Conservation (phyloP, 1,140 invertebrate genomes). For the Pogonomyrmex californicus region DNA sequence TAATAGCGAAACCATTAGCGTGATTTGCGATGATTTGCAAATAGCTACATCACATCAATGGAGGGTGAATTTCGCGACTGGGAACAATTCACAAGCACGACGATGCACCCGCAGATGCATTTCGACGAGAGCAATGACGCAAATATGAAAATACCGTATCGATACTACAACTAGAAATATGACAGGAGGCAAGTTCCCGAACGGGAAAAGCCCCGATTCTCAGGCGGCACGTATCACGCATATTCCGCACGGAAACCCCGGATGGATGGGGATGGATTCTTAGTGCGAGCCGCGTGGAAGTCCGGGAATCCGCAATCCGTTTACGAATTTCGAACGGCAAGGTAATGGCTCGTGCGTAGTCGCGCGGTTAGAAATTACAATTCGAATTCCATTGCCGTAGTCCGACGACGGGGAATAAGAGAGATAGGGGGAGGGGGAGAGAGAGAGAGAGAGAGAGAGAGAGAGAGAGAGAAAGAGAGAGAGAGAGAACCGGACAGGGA, state of each 20-base stretch:
- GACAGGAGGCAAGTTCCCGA: constrained; percentile 26
- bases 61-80: background rate
- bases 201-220: constrained; percentile 38
- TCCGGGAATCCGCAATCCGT: constrained; percentile 71
- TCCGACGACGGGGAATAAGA: constrained; percentile 28
- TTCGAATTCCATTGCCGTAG: constrained; percentile 80
- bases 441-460: constrained; percentile 3
- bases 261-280: constrained; percentile 47
- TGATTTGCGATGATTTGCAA: constrained; percentile 12
- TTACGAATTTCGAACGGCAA: constrained; percentile 74
- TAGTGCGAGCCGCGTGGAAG: constrained; percentile 53
- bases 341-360: constrained; percentile 73
- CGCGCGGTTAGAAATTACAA: constrained; percentile 81
- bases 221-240: constrained; percentile 61
- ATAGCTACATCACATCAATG: constrained; percentile 11
- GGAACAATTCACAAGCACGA: background rate
- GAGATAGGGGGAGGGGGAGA: background rate
- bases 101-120: background rate
- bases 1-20: constrained; percentile 5
- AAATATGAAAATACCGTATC: constrained; percentile 34
- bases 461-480: background rate
- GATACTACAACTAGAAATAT: constrained; percentile 51
- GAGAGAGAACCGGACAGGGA: constrained; percentile 14
- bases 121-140: constrained; percentile 5
- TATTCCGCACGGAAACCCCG: constrained; percentile 39